Conservation (phyloP, 2,888 invertebrate genomes). For the Agrochola lota region DNA sequence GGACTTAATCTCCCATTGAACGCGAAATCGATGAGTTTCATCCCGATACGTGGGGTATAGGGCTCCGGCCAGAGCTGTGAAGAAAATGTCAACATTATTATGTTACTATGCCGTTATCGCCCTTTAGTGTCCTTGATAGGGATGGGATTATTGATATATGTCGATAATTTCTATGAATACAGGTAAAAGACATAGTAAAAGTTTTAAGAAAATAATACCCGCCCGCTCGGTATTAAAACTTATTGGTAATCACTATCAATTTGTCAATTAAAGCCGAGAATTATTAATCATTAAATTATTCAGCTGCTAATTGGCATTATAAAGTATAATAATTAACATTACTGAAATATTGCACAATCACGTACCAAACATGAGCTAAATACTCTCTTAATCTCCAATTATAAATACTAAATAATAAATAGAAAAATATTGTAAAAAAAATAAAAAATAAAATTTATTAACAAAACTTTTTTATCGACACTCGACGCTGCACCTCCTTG, state of each 20-base stretch:
- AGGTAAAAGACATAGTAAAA: neutral
- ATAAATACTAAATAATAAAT: neutral
- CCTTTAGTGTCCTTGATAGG: constrained; percentile 60
- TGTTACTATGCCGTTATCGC: constrained; percentile 74
- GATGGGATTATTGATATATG: constrained; percentile 52
- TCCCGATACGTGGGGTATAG: constrained; percentile 69
- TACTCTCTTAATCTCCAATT: no score
- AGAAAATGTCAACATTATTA: constrained; percentile 84
- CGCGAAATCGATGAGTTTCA: constrained; percentile 82
- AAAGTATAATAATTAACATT: constrained; percentile 9
- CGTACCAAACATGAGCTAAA: neutral
- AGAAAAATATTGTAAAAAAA: neutral
- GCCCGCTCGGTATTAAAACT: neutral
- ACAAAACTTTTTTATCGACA: constrained; percentile 3
- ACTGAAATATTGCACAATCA: constrained; percentile 5
- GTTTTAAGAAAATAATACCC: neutral
- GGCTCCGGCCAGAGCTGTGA: constrained; percentile 69
- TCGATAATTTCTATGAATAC: constrained; percentile 26
- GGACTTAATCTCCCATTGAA: constrained; percentile 83
- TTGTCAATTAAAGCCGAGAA: constrained; percentile 17
- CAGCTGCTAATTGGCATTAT: constrained; percentile 1
- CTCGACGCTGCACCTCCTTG: constrained; percentile 34
- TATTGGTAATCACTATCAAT: neutral
- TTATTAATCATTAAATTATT: neutral
- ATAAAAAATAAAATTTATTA: no score